phyloP scores from a whole-genome alignment of 23 tunicate genomes.

The Botrylloides violaceus region DNA sequence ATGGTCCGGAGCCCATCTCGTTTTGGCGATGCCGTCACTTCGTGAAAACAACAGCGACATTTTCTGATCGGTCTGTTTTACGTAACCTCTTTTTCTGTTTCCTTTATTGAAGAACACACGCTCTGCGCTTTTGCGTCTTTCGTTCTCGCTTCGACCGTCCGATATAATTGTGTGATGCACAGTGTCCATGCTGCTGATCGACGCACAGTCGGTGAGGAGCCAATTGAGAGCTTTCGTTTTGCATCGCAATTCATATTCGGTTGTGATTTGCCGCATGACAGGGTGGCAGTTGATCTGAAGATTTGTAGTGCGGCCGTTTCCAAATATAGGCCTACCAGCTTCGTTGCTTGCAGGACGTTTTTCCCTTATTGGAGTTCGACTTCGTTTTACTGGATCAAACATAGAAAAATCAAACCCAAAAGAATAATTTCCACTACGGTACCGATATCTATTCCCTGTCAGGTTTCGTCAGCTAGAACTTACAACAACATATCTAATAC shows the following conservation, averaged over 20 bases:
- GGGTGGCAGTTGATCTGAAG: conserved; percentile 6
- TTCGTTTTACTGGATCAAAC: neutral
- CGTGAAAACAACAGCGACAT: neutral
- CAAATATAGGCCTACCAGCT: neutral
- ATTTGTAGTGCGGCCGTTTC: neutral
- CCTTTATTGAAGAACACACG: conserved; percentile 2
- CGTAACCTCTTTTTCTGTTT: neutral
- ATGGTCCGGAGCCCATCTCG: neutral
- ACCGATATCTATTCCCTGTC: too few species aligned
- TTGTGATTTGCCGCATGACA: conserved; percentile 6
- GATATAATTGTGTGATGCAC: neutral
- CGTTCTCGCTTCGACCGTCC: neutral
- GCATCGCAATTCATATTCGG: neutral
- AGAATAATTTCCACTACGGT: too few species aligned
- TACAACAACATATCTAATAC: too few species aligned
- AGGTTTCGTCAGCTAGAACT: too few species aligned
- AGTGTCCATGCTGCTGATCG: conserved; percentile 12
- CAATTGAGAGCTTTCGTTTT: neutral
- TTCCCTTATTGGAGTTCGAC: neutral
- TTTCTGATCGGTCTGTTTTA: conserved; percentile 7
- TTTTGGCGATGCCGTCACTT: conserved; percentile 3
- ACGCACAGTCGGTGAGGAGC: conserved; percentile 18
- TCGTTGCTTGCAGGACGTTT: neutral
- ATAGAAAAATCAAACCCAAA: too few species aligned
- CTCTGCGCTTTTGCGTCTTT: neutral